Conservation (phyloP, 2,797 vertebrate genomes). For the Falco columbarius region DNA sequence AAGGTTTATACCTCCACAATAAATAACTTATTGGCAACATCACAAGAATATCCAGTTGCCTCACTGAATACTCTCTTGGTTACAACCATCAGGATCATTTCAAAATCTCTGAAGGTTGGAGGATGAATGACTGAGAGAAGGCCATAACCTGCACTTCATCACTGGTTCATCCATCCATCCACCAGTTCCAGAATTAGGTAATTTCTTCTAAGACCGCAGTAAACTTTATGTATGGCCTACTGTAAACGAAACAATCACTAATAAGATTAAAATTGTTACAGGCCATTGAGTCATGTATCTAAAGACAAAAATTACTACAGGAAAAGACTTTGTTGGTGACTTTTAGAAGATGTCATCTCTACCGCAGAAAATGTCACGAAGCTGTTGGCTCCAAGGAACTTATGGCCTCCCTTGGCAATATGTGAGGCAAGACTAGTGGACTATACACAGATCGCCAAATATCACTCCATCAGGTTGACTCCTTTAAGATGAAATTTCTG, state of each 20-base stretch:
- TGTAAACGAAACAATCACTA: neutral
- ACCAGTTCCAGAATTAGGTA: neutral
- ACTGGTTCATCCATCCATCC: neutral
- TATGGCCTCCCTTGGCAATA: neutral
- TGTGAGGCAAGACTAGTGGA: neutral
- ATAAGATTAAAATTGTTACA: neutral
- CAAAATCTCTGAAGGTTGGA: neutral
- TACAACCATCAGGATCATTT: neutral
- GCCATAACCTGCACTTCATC: neutral
- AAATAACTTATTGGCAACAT: neutral
- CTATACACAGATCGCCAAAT: neutral
- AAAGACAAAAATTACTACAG: neutral
- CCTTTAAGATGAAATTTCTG: neutral
- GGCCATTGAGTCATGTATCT: neutral
- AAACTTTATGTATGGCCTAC: neutral
- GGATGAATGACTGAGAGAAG: neutral
- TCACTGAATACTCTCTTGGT: neutral
- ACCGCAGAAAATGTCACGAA: neutral
- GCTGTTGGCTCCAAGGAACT: neutral
- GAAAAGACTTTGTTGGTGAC: neutral
- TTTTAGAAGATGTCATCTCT: neutral
- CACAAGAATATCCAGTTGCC: neutral
- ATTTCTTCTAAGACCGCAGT: neutral
- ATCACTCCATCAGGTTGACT: neutral
- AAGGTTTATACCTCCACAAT: conserved; percentile 21